phyloP scores from a whole-genome alignment of 2,797 vertebrate genomes.

The Sebastolobus altivelis region DNA sequence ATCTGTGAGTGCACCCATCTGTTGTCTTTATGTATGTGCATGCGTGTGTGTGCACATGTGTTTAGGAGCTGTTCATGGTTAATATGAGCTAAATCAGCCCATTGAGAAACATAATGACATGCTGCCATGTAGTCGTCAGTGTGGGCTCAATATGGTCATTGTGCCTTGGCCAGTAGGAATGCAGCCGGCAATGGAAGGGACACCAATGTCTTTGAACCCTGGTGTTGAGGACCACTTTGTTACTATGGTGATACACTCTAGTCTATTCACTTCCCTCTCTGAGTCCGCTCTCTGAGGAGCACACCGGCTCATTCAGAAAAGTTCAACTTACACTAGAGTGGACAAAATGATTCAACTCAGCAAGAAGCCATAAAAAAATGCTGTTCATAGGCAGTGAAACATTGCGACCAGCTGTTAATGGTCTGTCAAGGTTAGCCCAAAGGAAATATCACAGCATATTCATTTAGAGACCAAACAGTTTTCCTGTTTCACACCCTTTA shows the following conservation, averaged over 20 bases:
- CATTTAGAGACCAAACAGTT: neutral
- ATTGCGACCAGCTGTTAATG: conserved; percentile 4
- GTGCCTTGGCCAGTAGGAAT: conserved; percentile 77
- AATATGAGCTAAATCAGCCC: conserved; percentile 79
- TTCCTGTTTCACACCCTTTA: neutral
- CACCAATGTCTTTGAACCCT: conserved; percentile 74
- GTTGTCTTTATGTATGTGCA: conserved; percentile 35
- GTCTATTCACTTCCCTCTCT: conserved; percentile 47
- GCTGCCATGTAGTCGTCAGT: conserved; percentile 74
- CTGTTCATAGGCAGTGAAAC: neutral
- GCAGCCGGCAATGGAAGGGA: conserved; percentile 65
- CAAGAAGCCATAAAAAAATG: neutral
- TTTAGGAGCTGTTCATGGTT: conserved; percentile 65
- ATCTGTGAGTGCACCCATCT: conserved; percentile 30
- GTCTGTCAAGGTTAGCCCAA: neutral
- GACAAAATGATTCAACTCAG: conserved; percentile 27
- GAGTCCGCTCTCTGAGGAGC: conserved; percentile 29
- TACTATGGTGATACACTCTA: conserved; percentile 66
- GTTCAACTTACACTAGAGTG: conserved; percentile 9
- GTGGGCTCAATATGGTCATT: conserved; percentile 84
- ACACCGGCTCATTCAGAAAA: conserved; percentile 65
- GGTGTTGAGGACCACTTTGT: conserved; percentile 72
- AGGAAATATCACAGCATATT: conserved; percentile 9
- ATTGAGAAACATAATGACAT: conserved; percentile 80
- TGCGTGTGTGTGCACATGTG: conserved; percentile 30